phyloP scores from a whole-genome alignment of 2,113 vertebrate genomes.

The Eptesicus fuscus region DNA sequence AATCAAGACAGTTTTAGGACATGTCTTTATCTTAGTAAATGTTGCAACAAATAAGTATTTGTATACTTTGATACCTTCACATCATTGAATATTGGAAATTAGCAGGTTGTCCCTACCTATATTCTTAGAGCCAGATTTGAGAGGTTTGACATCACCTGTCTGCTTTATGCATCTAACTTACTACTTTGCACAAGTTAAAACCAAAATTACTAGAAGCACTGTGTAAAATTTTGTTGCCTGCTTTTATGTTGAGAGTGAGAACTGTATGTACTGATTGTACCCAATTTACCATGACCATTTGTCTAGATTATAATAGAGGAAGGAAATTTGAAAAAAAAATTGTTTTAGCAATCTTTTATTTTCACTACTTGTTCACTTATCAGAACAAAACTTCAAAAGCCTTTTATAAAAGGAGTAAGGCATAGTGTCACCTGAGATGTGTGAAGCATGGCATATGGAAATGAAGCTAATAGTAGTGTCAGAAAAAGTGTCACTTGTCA shows the following conservation, averaged over 20 bases:
- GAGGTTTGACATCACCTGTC: neutral
- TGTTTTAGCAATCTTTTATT: conserved; percentile 18
- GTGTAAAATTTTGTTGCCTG: neutral
- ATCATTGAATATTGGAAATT: neutral
- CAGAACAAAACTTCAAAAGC: neutral
- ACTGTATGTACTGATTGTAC: neutral
- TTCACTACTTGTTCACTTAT: neutral
- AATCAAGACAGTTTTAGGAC: neutral
- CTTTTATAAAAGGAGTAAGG: neutral
- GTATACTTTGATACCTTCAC: conserved; percentile 20
- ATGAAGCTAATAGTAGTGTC: neutral
- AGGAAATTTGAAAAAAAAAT: neutral
- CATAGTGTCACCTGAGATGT: neutral
- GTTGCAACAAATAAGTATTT: neutral
- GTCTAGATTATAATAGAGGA: neutral
- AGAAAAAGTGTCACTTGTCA: neutral
- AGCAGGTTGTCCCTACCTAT: neutral
- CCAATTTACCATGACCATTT: neutral
- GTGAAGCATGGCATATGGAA: neutral
- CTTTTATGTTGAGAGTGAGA: conserved; percentile 2
- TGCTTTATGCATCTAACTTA: neutral
- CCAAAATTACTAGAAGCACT: neutral
- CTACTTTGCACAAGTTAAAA: neutral
- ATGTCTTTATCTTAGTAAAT: conserved; percentile 49
- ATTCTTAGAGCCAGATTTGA: neutral